These are phyloP conservation scores for Vespertilio murinus DNA, from an alignment of 2,797 vertebrate species.

Conservation along the genomic window DNA sequence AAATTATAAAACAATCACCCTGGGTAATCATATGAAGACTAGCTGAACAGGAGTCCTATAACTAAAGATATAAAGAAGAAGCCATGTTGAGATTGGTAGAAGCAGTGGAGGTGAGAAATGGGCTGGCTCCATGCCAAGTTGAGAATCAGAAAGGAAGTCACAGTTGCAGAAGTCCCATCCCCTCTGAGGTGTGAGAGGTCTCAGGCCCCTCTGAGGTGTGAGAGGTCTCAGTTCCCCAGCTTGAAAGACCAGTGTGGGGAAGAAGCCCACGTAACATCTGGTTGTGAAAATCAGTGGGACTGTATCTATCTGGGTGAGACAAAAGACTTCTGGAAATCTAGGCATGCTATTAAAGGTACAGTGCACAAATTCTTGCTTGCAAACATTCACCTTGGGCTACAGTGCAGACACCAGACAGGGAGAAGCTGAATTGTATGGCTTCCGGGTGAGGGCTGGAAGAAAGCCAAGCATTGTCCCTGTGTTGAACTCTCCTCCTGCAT, in stretches of 20 bases:
- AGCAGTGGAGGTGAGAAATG: neutral
- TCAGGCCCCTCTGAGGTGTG: neutral
- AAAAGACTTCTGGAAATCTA: neutral
- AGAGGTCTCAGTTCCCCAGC: neutral
- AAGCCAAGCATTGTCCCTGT: neutral
- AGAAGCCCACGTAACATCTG: neutral
- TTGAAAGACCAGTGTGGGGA: neutral
- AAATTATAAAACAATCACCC: neutral
- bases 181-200: neutral
- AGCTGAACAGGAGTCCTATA: neutral
- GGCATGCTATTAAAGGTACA: neutral
- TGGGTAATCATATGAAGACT: neutral
- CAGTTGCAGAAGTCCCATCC: neutral
- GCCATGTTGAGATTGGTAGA: neutral
- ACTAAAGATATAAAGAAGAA: neutral
- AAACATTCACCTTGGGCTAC: neutral
- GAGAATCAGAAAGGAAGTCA: neutral
- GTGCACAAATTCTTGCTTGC: neutral
- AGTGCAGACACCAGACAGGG: neutral
- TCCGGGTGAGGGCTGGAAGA: neutral
- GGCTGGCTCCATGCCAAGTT: neutral
- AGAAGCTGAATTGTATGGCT: neutral
- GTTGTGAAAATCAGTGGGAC: neutral
- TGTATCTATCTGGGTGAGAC: neutral
- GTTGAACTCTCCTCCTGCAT: neutral